Evolutionary conservation across 1,140 invertebrate species (phyloP).

Genomic region (Akabosia matsudoensis): DNA sequence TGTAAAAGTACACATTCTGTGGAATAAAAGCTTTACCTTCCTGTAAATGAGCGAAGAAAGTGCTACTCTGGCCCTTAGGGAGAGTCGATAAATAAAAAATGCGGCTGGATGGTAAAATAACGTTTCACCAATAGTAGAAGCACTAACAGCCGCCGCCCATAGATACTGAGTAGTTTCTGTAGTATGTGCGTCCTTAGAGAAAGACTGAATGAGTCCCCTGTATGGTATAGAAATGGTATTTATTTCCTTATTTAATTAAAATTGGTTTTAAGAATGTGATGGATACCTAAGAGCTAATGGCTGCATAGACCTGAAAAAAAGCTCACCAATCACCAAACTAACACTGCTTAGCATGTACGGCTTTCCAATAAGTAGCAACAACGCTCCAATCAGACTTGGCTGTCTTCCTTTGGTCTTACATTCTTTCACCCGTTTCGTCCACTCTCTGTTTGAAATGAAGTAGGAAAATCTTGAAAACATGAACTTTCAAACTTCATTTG

Average conservation of each 20-base stretch:
- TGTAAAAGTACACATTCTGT: not conserved
- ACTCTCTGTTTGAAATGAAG: slow-evolving; percentile 21
- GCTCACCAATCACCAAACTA: slow-evolving; percentile 22
- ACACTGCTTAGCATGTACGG: not conserved
- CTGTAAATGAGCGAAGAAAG: slow-evolving; percentile 52
- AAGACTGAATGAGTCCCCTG: slow-evolving; percentile 57
- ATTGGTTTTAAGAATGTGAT: too few relatives aligned
- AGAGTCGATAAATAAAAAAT: slow-evolving; percentile 61
- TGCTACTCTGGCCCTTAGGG: slow-evolving; percentile 64
- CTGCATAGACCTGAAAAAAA: not conserved
- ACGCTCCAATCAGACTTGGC: slow-evolving; percentile 19
- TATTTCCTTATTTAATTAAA: not conserved
- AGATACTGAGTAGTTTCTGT: slow-evolving; percentile 55
- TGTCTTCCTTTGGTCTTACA: not conserved
- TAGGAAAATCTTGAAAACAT: not conserved
- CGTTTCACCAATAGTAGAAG: slow-evolving; percentile 50
- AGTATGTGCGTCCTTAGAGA: slow-evolving; percentile 47
- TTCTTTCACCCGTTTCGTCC: slow-evolving; percentile 3
- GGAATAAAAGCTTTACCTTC: not conserved
- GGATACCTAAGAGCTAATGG: not conserved
- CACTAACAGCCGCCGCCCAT: slow-evolving; percentile 60
- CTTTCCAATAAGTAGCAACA: slow-evolving; percentile 18
- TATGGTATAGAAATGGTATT: not conserved
- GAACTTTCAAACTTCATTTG: not conserved
- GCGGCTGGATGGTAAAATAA: slow-evolving; percentile 54